These are phyloP conservation scores for Siderastrea radians DNA, from an alignment of 92 coral and sea anemone genomes.

Conservation along the genomic window DNA sequence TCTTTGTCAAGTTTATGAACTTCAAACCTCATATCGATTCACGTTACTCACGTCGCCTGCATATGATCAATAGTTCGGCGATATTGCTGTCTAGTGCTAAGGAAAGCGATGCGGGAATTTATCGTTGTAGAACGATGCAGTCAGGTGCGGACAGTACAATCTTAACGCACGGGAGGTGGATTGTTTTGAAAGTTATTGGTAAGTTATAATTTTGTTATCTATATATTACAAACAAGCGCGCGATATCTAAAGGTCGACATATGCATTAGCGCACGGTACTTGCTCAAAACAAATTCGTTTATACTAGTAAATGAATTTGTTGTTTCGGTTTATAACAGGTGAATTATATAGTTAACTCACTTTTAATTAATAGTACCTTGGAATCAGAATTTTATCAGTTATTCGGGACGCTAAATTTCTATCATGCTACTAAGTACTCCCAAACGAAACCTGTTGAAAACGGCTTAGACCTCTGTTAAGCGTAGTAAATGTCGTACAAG, in stretches of 20 bases:
- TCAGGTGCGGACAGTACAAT: slow-evolving; percentile 65
- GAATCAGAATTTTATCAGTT: neutral
- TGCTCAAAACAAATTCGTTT: slow-evolving; percentile 7
- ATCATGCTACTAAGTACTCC: too few relatives aligned
- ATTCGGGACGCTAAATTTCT: neutral
- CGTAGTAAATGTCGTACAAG: neutral
- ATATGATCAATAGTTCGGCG: slow-evolving; percentile 78
- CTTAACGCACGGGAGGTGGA: slow-evolving; percentile 80
- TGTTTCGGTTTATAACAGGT: slow-evolving; percentile 9
- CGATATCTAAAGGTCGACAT: neutral
- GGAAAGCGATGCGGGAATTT: slow-evolving; percentile 84
- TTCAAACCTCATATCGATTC: slow-evolving; percentile 83
- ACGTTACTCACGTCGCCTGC: slow-evolving; percentile 84
- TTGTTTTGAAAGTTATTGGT: slow-evolving; percentile 86
- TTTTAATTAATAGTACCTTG: neutral
- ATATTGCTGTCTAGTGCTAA: slow-evolving; percentile 82
- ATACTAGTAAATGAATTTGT: neutral
- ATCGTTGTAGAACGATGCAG: slow-evolving; percentile 84
- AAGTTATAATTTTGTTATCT: slow-evolving; percentile 16
- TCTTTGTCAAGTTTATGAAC: slow-evolving; percentile 88
- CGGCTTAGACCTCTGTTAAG: neutral
- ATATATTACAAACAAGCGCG: neutral
- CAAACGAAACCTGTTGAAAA: neutral
- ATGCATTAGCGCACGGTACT: neutral
- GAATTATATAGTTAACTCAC: neutral